A percentile compares a stretch with the other conserved stretches of the same genome.
phyloP scores from a whole-genome alignment of 2,888 invertebrate species.

The Nomada ruficornis region DNA sequence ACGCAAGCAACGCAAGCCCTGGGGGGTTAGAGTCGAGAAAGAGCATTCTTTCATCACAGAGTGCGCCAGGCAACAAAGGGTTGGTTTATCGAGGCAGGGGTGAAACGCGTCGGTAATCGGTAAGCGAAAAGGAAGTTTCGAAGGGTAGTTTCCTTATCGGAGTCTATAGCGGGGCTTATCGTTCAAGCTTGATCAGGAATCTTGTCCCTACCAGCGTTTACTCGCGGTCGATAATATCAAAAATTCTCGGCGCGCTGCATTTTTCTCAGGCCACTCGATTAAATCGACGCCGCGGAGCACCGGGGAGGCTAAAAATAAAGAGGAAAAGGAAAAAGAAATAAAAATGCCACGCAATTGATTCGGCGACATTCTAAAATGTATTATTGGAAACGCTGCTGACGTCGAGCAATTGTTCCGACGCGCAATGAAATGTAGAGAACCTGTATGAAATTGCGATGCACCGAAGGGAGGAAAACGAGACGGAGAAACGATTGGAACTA shows the following conservation, averaged over 20 bases:
- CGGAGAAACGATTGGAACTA: too few species aligned
- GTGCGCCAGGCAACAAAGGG: conserved; percentile 3
- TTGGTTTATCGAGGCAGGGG: conserved; percentile 2
- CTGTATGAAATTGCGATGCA: too few species aligned
- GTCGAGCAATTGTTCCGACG: too few species aligned
- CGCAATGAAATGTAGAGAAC: too few species aligned
- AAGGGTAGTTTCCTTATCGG: conserved; percentile 44
- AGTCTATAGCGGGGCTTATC: conserved; percentile 23
- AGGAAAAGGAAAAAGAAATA: too few species aligned
- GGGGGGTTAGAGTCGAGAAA: neutral
- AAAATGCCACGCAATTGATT: too few species aligned
- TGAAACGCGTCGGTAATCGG: conserved; percentile 43
- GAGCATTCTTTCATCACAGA: neutral
- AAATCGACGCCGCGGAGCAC: neutral
- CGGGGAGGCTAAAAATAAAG: too few species aligned
- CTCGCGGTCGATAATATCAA: conserved; percentile 55
- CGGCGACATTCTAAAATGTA: too few species aligned
- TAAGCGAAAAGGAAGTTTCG: neutral
- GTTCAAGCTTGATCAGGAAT: conserved; percentile 10
- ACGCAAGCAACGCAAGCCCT: neutral
- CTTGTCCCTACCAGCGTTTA: conserved; percentile 16
- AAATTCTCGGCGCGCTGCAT: neutral
- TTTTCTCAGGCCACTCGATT: neutral
- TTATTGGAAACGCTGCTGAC: too few species aligned
- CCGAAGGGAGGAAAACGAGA: too few species aligned